Base-by-base conservation (phyloP, 2,888 invertebrate species). In the Eilema depressum region DNA sequence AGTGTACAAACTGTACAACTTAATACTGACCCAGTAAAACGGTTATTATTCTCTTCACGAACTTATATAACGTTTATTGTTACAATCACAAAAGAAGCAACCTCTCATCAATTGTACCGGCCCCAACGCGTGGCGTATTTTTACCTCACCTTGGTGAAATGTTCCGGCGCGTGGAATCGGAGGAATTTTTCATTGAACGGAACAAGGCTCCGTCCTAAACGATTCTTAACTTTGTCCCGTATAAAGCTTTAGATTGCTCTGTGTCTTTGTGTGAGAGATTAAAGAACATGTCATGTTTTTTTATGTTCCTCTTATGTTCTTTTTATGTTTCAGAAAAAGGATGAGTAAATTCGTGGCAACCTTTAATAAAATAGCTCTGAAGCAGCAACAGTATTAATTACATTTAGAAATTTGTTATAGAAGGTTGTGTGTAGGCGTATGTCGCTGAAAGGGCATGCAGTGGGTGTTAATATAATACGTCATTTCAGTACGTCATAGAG, bases 171-270 rank as follows among this genome's bases (percentile, higher is more conserved):
- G 75, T 75, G 85, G 88, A 85, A 88, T 88, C 78, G 83, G 75
- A 79, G 87, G 90, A 88, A 91, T 92, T 89, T 90, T 86, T 90
- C 87, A 88, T 89, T 84, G 90, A 88, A 85, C 85, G 74, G 76
- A 30, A 78, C 81, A 72, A 74, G 81, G 75, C 71, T 62, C 57
- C 66, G 28, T 65, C 73, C 60, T 80, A 68, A 80, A 74, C 71
- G 76, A 70, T 71, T 69, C 75, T 79, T 78, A 75, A 79, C 75
- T 66, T 74, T 71, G 74, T 76, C 66, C 71, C 66, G 71, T 75
- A 75, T 70, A 63, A 68, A n/a, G 17, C 62, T 57, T 74, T 66
- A 69, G 68, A 72, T 73, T 66, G 73, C 59, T 62, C 25, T 67
- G 72, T 69, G 68, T 67, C 74, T 73, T 71, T 74, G 69, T 69